These are phyloP conservation scores for Helicoverpa armigera DNA, from an alignment of 1,140 invertebrate species.

Conservation along the genomic window DNA sequence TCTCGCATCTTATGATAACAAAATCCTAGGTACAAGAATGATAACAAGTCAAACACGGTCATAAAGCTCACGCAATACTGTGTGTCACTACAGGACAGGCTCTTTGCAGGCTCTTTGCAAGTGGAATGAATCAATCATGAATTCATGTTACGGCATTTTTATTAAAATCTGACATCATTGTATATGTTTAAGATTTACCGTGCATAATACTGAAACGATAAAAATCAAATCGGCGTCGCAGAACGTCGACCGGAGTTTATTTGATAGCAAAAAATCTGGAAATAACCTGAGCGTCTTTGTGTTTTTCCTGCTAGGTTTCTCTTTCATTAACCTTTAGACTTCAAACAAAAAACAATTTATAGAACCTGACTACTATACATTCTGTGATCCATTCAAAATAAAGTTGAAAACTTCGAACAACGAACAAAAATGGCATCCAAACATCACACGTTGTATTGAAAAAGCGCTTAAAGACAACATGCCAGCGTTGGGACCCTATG, in stretches of 20 bases:
- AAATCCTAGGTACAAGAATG: not conserved
- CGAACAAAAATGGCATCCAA: no score
- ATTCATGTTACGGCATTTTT: not conserved
- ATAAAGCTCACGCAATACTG: not conserved
- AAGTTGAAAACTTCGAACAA: no score
- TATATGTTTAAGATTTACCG: constrained; percentile 4
- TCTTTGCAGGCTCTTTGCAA: not conserved
- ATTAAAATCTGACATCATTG: not conserved
- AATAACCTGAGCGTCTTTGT: not conserved
- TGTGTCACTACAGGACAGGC: constrained; percentile 25
- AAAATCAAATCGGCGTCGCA: not conserved
- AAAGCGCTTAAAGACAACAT: not conserved
- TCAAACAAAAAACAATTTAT: not conserved
- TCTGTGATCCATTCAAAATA: no score
- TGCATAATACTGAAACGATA: constrained; percentile 9
- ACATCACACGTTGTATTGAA: not conserved
- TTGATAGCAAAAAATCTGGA: not conserved
- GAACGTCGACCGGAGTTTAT: not conserved
- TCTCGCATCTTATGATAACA: no score
- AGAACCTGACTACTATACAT: no score
- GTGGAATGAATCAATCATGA: not conserved
- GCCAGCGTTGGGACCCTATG: constrained; percentile 22
- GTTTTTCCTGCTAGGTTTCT: not conserved
- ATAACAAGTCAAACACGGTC: not conserved
- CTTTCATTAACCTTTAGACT: not conserved